Conservation (phyloP, 2,113 vertebrate species). For the Fregetta grallaria region DNA sequence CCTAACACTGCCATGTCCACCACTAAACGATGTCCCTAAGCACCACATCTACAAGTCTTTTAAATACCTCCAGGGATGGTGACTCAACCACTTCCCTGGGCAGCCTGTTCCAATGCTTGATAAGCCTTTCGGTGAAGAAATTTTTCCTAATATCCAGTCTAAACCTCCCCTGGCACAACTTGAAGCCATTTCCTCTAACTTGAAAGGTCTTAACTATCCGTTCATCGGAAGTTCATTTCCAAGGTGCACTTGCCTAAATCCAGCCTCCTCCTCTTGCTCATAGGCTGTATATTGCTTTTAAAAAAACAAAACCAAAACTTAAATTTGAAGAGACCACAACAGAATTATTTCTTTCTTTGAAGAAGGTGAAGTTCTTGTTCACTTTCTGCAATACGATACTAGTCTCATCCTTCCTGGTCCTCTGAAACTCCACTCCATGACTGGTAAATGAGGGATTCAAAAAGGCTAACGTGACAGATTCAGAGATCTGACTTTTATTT, state of each 20-base stretch:
- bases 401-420: background rate
- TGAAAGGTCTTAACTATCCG: background rate
- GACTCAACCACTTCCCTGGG: background rate
- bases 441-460: background rate
- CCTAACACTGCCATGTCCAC: background rate
- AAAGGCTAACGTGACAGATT: background rate
- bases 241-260: background rate
- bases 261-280: background rate
- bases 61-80: background rate
- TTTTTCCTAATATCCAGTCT: background rate
- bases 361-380: background rate
- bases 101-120: background rate
- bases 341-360: background rate
- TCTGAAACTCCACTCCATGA: background rate
- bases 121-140: background rate
- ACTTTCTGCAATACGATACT: background rate
- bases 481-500: background rate
- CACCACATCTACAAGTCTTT: background rate
- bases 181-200: background rate
- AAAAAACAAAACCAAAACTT: background rate
- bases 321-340: background rate
- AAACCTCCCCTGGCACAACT: background rate
- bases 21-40: background rate
- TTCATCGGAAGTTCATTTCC: background rate
- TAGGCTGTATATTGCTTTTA: background rate